Evolutionary conservation across 2,797 vertebrate genomes (phyloP).

Genomic region (Paguma larvata): DNA sequence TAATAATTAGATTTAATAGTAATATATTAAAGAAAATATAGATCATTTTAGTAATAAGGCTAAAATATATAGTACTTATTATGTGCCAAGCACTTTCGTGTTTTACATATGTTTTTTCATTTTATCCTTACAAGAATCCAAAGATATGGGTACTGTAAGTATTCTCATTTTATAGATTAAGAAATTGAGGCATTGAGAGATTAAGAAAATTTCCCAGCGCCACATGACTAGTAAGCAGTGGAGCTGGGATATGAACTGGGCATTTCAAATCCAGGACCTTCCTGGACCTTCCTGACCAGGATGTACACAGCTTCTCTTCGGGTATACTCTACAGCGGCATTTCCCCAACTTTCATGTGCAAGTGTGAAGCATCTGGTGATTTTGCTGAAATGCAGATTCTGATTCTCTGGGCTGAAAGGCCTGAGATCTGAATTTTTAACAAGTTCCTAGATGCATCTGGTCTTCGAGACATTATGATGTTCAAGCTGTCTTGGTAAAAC

Average conservation of each 20-base stretch:
- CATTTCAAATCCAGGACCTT: background rate
- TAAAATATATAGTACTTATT: background rate
- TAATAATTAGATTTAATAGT: background rate
- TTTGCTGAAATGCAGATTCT: background rate
- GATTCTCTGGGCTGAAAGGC: background rate
- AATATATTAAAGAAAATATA: background rate
- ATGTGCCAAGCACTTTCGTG: background rate
- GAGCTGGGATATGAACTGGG: background rate
- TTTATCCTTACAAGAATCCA: background rate
- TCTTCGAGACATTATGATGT: background rate
- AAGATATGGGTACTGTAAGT: background rate
- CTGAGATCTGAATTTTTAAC: background rate
- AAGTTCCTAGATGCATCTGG: background rate
- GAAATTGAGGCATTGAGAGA: background rate
- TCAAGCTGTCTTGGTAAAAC: background rate
- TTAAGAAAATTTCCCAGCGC: background rate
- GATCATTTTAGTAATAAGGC: conserved; percentile 26
- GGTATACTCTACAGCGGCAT: background rate
- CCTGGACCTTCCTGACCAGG: background rate
- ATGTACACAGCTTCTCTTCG: background rate
- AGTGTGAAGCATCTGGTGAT: background rate
- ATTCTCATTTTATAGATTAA: background rate
- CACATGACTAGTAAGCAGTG: background rate
- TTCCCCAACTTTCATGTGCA: background rate
- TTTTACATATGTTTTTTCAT: background rate